Evolutionary conservation across 2,888 invertebrate species (phyloP).

Genomic region (Dicycla oo): DNA sequence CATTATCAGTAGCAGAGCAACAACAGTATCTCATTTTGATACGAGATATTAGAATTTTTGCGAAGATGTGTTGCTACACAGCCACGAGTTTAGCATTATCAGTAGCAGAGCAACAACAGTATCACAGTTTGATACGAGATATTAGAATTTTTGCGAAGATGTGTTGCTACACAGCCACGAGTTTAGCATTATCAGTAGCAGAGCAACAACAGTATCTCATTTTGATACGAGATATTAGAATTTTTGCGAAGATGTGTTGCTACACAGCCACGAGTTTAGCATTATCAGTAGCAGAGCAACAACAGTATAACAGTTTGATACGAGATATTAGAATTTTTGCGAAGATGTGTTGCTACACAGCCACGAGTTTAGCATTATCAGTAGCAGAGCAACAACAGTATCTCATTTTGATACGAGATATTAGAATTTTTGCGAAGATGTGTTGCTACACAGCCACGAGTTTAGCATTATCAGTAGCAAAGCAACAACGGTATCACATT

Average conservation of each 20-base stretch:
- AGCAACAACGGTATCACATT: neutral
- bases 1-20: too few species aligned
- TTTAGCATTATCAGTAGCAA: too few species aligned
- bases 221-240: neutral
- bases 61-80: slow-evolving; percentile 45
- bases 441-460: slow-evolving; percentile 45
- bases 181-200: too few species aligned
- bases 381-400: neutral
- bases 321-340: neutral
- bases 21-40: neutral
- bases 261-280: slow-evolving; percentile 44
- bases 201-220: neutral
- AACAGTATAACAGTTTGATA: neutral
- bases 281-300: too few species aligned
- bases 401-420: neutral
- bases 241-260: neutral
- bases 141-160: neutral
- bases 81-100: too few species aligned
- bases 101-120: neutral
- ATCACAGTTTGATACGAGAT: neutral
- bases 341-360: slow-evolving; percentile 45
- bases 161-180: slow-evolving; percentile 45
- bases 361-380: too few species aligned
- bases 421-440: neutral
- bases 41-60: neutral